Conservation (phyloP, 2,113 vertebrate species). For the Chitala chitala region DNA sequence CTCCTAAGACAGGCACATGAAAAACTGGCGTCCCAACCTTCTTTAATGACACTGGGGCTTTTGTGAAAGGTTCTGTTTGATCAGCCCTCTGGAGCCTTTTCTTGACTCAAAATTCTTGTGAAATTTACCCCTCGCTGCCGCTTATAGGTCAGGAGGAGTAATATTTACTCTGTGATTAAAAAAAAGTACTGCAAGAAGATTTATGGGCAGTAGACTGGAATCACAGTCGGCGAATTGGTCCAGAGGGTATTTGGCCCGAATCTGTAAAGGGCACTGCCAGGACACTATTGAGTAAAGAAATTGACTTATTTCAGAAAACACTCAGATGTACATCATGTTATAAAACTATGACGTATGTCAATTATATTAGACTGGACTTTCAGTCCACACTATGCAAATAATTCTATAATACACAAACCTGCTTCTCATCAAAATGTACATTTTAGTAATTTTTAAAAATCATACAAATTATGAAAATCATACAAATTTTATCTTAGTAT, state of each 20-base stretch:
- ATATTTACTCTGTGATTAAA: slow-evolving; percentile 2
- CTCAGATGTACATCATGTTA: too few species aligned
- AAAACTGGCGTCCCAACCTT: slow-evolving; percentile 13
- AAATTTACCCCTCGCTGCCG: background rate
- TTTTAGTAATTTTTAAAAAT: too few species aligned
- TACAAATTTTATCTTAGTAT: too few species aligned
- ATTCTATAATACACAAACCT: too few species aligned
- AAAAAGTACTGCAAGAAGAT: background rate
- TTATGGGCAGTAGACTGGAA: background rate
- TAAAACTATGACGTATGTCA: too few species aligned
- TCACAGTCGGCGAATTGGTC: background rate
- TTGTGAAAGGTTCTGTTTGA: slow-evolving; percentile 9
- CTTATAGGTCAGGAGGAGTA: background rate
- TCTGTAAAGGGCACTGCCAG: too few species aligned
- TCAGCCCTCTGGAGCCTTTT: background rate
- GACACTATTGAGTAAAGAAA: too few species aligned
- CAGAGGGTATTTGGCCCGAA: background rate
- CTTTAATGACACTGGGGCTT: background rate
- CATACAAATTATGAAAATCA: too few species aligned
- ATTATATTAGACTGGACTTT: too few species aligned
- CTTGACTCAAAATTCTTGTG: background rate
- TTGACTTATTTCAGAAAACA: too few species aligned
- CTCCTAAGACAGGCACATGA: background rate
- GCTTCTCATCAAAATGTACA: too few species aligned
- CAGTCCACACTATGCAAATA: too few species aligned